phyloP scores from a whole-genome alignment of 2,113 vertebrate species.

The Raphicerus campestris region DNA sequence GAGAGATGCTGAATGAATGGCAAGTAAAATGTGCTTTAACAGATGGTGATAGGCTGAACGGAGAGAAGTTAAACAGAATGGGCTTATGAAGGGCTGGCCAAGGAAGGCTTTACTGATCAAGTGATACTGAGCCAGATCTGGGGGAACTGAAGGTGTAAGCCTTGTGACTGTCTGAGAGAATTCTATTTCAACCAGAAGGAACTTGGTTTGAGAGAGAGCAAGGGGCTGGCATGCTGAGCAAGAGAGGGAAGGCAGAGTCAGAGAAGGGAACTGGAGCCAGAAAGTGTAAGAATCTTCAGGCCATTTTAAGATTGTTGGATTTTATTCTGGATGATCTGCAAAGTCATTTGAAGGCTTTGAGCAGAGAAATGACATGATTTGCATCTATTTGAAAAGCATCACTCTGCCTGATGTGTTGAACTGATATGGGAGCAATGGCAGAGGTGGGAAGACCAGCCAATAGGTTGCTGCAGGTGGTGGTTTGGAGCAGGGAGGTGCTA shows the following conservation, averaged over 20 bases:
- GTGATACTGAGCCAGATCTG: not conserved
- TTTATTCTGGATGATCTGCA: not conserved
- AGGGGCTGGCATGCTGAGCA: not conserved
- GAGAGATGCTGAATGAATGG: not conserved
- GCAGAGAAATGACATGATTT: not conserved
- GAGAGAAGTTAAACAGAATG: not conserved
- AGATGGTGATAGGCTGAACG: not conserved
- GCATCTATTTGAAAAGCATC: not conserved
- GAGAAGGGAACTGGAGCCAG: not conserved
- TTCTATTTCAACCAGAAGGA: not conserved
- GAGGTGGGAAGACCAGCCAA: not conserved
- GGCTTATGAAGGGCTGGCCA: not conserved
- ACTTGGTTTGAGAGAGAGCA: not conserved
- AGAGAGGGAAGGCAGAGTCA: not conserved
- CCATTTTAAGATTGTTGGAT: not conserved
- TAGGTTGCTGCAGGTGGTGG: not conserved
- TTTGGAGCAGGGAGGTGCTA: not conserved
- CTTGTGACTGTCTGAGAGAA: not conserved
- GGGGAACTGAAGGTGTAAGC: not conserved
- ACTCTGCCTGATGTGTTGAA: not conserved
- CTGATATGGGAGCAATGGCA: not conserved
- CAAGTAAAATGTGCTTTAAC: not conserved
- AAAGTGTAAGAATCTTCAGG: not conserved
- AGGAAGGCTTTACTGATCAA: not conserved
- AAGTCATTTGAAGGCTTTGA: not conserved